Evolutionary conservation across 2,888 invertebrate species (phyloP), one percentile per base, ranked within the genome.

Genomic region (Mactromeris polynyma): DNA sequence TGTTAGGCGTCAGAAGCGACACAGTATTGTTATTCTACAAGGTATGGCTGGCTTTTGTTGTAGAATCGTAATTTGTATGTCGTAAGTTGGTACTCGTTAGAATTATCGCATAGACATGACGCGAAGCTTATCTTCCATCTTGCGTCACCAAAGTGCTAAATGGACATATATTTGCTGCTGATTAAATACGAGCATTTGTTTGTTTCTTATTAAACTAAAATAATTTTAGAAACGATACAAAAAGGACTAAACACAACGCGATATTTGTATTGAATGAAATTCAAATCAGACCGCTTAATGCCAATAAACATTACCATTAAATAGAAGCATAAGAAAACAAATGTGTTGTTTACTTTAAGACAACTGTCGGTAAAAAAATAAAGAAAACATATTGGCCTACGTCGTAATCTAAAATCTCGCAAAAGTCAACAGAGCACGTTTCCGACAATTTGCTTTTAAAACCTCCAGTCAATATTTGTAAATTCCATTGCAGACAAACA

Each of bases 381-480:
- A 73, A 36, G 36, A 73, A 73, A 73, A 36, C 31, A 73, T 1
- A 2, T 33, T 33, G 73, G 83, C 73, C 46, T 73, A 40, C 26
- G 21, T 26, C 36, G 33, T 84, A 78, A 84, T 84, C 84, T 84
- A 19, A 84, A 40, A 84, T 78, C 78, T 77, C 78, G 36, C 42
- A 54, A 82, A 40, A 54, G 54, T 82, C 38, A 82, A 64, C 64
- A 83, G 64, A n/a, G 40, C 40, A 87, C 64, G n/a, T 19, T 40
- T 51, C 79, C 40, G 64, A 64, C 83, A 87, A 87, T 87, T 54
- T 36, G 19, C n/a, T 31, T 38, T 81, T 73, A 51, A 87, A 81
- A 69, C 77, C 80, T n/a, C 54, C 21, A 58, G 46, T 51, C 78
- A 87, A 87, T 87, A 83, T 87, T 87, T 87, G 87, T 40, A 31